Percentiles rank a stretch among this genome's conserved stretches.
These are phyloP conservation scores for Sminthopsis crassicaudata DNA, from an alignment of 2,113 vertebrate species.

Conservation along the genomic window DNA sequence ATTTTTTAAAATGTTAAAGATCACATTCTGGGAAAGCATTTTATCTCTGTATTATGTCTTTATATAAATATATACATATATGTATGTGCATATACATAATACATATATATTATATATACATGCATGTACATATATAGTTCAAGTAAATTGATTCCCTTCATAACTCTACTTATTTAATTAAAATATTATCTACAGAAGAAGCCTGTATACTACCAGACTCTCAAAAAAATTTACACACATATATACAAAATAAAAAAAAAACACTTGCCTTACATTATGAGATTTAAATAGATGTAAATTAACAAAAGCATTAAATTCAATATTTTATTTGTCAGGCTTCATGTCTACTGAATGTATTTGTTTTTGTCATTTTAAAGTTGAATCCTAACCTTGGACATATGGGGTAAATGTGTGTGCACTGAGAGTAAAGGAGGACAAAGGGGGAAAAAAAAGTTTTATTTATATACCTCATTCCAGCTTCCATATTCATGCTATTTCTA, in stretches of 20 bases:
- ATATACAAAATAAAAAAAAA: too few relatives aligned
- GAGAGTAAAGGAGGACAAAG: neutral
- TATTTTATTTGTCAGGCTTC: neutral
- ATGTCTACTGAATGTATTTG: neutral
- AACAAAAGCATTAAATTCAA: neutral
- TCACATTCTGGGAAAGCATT: too few relatives aligned
- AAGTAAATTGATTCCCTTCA: too few relatives aligned
- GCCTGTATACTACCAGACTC: neutral
- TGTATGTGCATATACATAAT: too few relatives aligned
- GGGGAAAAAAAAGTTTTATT: too few relatives aligned
- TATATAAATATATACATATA: too few relatives aligned
- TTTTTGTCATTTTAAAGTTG: neutral
- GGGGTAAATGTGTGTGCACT: neutral
- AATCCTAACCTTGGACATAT: neutral
- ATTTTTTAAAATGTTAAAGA: neutral
- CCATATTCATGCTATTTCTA: neutral
- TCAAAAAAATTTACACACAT: neutral
- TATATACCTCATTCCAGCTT: neutral
- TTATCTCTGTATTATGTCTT: too few relatives aligned
- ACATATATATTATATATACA: too few relatives aligned
- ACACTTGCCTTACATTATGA: neutral
- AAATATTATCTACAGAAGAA: neutral
- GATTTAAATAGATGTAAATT: neutral
- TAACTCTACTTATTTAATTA: too few relatives aligned
- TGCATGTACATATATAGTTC: too few relatives aligned